Evolutionary conservation across 2,888 invertebrate genomes (phyloP).

Genomic region (Uloborus plumipes): DNA sequence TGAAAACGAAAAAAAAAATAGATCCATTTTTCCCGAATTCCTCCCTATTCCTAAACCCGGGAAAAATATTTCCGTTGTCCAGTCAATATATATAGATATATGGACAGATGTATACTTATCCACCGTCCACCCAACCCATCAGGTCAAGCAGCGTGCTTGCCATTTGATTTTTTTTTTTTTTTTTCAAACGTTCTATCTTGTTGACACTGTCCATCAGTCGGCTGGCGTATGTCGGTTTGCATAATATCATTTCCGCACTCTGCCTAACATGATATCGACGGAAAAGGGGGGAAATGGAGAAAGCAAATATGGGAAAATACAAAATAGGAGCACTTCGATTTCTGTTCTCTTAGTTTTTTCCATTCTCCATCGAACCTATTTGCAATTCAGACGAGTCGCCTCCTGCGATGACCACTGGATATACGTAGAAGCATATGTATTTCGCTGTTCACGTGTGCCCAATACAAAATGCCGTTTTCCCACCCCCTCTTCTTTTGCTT

Average conservation of each 20-base stretch:
- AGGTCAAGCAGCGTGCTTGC: constrained; percentile 55
- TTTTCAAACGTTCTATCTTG: constrained; percentile 48
- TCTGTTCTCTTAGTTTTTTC: constrained; percentile 20
- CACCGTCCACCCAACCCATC: constrained; percentile 23
- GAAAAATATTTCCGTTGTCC: constrained; percentile 34
- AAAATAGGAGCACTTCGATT: constrained; percentile 52
- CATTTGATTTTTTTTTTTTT: constrained; percentile 35
- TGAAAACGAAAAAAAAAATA: too few species aligned
- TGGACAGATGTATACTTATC: constrained; percentile 21
- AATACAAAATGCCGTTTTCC: constrained; percentile 33
- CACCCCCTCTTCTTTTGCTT: too few species aligned
- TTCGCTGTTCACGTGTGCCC: constrained; percentile 48
- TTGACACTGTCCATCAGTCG: constrained; percentile 62
- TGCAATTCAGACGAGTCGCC: constrained; percentile 56
- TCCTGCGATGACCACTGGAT: constrained; percentile 54
- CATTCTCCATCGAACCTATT: constrained; percentile 36
- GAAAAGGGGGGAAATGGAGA: constrained; percentile 11
- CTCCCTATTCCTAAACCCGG: neutral
- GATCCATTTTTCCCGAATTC: too few species aligned
- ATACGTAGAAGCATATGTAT: constrained; percentile 58
- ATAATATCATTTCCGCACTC: constrained; percentile 57
- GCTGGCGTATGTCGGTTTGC: constrained; percentile 57
- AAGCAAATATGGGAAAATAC: constrained; percentile 54
- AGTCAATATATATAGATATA: constrained; percentile 26
- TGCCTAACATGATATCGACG: constrained; percentile 46